A percentile compares a stretch with the other conserved stretches of the same genome.
phyloP scores from a whole-genome alignment of 2,113 vertebrate genomes.

The Thalassoma bifasciatum region DNA sequence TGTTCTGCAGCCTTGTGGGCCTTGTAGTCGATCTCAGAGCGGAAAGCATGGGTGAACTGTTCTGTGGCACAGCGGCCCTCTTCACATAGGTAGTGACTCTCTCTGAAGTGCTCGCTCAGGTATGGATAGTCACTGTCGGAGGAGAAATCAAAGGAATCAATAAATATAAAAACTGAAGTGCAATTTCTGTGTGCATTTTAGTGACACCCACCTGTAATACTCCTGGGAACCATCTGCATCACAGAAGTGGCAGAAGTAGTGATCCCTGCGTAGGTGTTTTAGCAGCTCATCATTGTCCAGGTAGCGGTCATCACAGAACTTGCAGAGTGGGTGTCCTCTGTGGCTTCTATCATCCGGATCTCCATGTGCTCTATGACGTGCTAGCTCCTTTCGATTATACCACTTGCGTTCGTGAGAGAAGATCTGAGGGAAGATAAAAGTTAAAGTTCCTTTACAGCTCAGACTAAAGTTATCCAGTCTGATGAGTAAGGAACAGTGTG shows the following conservation, averaged over 20 bases:
- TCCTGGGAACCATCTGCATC: constrained; percentile 97
- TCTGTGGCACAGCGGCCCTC: constrained; percentile 93
- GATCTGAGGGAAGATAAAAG: constrained; percentile 80
- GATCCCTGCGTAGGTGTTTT: constrained; percentile 94
- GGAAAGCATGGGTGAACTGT: constrained; percentile 97
- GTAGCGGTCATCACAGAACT: constrained; percentile 97
- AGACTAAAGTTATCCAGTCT: neutral
- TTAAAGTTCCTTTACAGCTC: neutral
- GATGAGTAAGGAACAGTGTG: neutral
- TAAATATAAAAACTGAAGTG: too few relatives aligned
- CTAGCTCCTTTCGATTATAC: constrained; percentile 96
- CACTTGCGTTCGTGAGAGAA: constrained; percentile 95
- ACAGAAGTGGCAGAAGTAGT: constrained; percentile 99
- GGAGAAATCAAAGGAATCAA: neutral
- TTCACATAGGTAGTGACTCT: constrained; percentile 96
- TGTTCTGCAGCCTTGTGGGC: constrained; percentile 93
- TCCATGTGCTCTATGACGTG: constrained; percentile 92
- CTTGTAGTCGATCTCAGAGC: constrained; percentile 96
- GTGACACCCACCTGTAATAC: constrained; percentile 89
- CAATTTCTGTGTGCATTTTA: fast-evolving
- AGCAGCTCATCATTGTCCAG: constrained; percentile 96
- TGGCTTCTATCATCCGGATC: constrained; percentile 97
- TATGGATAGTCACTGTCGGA: constrained; percentile 90
- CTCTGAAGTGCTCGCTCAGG: constrained; percentile 95
- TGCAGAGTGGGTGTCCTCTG: constrained; percentile 95